Conservation (phyloP, 2,113 vertebrate genomes). For the Sclerurus mexicanus region DNA sequence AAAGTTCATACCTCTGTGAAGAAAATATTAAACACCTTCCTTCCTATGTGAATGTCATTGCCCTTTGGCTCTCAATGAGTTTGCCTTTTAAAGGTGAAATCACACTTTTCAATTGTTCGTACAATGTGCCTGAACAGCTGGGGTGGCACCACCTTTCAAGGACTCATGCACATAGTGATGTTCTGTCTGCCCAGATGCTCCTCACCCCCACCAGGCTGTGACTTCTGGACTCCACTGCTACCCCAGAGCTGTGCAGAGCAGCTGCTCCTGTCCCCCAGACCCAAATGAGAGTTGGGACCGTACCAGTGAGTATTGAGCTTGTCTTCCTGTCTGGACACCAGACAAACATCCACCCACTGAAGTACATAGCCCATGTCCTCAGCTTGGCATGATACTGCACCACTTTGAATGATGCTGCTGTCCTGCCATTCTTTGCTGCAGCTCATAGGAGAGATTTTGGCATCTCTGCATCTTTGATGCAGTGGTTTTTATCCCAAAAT, state of each 20-base stretch:
- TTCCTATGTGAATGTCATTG: neutral
- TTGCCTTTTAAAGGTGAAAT: neutral
- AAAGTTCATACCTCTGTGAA: neutral
- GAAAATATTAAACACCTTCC: neutral
- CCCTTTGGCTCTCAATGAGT: neutral
- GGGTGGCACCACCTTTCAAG: fast-evolving
- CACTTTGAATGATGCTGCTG: neutral
- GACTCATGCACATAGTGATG: fast-evolving
- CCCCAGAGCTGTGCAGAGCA: neutral
- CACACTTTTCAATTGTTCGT: neutral
- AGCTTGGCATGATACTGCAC: neutral
- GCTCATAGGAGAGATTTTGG: neutral
- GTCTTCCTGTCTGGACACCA: fast-evolving
- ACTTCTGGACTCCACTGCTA: neutral
- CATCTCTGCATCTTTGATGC: neutral
- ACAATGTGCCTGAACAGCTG: neutral
- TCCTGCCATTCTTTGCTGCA: neutral
- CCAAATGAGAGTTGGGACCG: fast-evolving
- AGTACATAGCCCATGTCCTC: neutral
- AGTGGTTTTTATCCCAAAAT: neutral
- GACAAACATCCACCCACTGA: neutral
- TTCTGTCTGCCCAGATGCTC: fast-evolving
- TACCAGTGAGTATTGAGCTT: no score
- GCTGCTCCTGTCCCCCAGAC: neutral
- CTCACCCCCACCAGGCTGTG: fast-evolving